Evolutionary conservation across 2,888 invertebrate genomes (phyloP).

Genomic region (Orchestes rusci): DNA sequence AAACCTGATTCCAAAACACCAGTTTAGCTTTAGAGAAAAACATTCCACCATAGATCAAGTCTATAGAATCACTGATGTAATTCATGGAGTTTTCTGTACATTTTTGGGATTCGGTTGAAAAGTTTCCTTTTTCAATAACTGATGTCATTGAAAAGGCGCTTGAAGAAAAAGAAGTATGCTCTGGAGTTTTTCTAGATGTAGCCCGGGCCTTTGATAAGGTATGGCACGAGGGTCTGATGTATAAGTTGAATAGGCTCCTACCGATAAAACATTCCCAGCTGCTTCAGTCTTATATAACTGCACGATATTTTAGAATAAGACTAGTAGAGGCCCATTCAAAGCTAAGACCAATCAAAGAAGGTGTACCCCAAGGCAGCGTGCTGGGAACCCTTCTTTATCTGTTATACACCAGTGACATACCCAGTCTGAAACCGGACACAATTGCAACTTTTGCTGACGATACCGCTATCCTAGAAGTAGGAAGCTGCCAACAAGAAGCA

Average conservation of each 20-base stretch:
- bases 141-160: slow-evolving; percentile 1
- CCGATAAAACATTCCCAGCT: no score
- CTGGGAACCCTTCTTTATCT: slow-evolving; percentile 4
- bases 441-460: slow-evolving; percentile 3
- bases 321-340: no score
- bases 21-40: no score
- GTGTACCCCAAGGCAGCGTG: no score
- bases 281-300: no score
- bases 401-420: slow-evolving; percentile 3
- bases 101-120: no score
- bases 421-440: not conserved
- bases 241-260: not conserved
- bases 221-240: slow-evolving; percentile 8
- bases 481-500: no score
- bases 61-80: not conserved
- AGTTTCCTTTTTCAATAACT: no score
- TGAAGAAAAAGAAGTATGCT: not conserved
- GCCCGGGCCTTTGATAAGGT: no score
- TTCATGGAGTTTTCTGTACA: no score
- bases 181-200: slow-evolving; percentile 1
- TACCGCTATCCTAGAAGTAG: not conserved
- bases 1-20: not conserved
- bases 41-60: slow-evolving; percentile 4
- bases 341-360: no score
- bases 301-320: no score